A percentile compares a stretch with the other conserved stretches of the same genome.
Conservation (phyloP, 2,888 invertebrate genomes). For the Dynastes maya region DNA sequence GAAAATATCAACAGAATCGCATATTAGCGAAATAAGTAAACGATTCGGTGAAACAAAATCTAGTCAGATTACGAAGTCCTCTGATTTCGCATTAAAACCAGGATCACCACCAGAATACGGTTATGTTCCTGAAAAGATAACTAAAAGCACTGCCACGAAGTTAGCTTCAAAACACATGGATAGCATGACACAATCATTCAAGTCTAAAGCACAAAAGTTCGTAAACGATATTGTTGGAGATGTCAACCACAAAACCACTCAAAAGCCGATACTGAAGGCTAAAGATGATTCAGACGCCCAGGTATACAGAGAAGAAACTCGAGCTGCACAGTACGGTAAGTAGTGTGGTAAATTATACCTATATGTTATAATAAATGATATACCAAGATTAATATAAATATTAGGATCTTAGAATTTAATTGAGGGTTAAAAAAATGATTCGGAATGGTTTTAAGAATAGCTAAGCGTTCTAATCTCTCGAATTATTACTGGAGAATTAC, state of each 20-base stretch:
- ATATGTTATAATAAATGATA: neutral
- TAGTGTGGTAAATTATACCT: conserved; percentile 11
- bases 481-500: too few species aligned
- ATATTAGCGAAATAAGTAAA: conserved; percentile 57
- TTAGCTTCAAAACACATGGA: conserved; percentile 77
- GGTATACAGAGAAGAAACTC: conserved; percentile 80
- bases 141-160: conserved; percentile 69
- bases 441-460: too few species aligned
- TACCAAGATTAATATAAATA: neutral
- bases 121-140: conserved; percentile 64
- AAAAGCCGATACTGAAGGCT: conserved; percentile 70
- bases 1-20: conserved; percentile 54
- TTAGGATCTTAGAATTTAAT: too few species aligned
- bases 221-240: conserved; percentile 78
- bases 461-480: too few species aligned
- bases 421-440: too few species aligned
- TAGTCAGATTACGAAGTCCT: conserved; percentile 58
- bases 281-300: conserved; percentile 75
- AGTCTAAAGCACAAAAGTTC: conserved; percentile 80
- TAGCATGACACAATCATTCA: conserved; percentile 79
- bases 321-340: conserved; percentile 82
- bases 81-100: conserved; percentile 71
- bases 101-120: conserved; percentile 76
- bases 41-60: conserved; percentile 62
- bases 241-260: conserved; percentile 69